These are phyloP conservation scores for Daktulosphaira vitifoliae DNA, from an alignment of 1,140 invertebrate genomes.

Conservation along the genomic window DNA sequence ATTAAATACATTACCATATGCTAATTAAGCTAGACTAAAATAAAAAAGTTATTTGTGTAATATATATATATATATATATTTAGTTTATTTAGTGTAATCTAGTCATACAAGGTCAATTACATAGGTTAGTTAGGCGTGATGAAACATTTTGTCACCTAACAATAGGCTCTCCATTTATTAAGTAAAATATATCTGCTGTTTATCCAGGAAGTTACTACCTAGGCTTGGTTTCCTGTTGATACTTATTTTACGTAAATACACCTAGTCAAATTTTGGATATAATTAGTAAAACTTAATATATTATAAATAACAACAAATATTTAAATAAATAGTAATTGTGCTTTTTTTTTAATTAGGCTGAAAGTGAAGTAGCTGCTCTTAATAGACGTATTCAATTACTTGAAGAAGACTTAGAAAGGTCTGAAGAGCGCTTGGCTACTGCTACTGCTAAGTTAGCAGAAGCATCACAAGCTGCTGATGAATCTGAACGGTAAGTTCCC, in stretches of 20 bases:
- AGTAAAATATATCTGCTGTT: neutral
- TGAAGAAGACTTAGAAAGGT: conserved; percentile 97
- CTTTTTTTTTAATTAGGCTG: conserved; percentile 65
- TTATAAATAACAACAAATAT: no score
- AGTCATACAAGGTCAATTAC: conserved; percentile 19
- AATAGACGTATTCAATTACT: conserved; percentile 97
- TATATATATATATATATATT: no score
- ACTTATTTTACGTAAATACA: neutral
- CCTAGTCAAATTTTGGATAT: no score
- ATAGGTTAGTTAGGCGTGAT: conserved; percentile 16
- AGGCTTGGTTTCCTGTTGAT: conserved; percentile 31
- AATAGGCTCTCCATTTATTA: conserved; percentile 2
- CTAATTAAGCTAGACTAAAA: no score
- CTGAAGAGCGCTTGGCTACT: conserved; percentile 91
- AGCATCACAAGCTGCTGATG: conserved; percentile 97
- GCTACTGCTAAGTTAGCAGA: conserved; percentile 96
- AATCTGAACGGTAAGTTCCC: conserved; percentile 95
- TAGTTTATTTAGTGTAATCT: no score
- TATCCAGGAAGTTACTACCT: conserved; percentile 26
- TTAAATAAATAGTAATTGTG: no score
- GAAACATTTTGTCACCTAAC: conserved; percentile 21
- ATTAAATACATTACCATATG: no score
- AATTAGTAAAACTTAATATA: no score
- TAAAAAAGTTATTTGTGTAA: no score
- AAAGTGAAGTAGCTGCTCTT: conserved; percentile 94